These are phyloP conservation scores for Pemphredon lugubris DNA, from an alignment of 2,888 invertebrate species.

Conservation along the genomic window DNA sequence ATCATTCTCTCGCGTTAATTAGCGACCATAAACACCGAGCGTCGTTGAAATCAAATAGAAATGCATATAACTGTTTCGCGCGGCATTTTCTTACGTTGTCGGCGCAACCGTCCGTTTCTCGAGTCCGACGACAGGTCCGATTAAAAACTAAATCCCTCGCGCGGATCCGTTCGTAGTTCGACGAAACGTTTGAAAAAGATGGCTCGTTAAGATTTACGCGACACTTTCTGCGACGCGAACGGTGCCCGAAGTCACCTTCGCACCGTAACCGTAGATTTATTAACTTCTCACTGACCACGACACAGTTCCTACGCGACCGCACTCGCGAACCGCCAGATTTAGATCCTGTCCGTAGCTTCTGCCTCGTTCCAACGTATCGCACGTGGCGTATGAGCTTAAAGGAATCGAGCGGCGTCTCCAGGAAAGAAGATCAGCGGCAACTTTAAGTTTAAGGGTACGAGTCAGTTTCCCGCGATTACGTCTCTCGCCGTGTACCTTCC, in stretches of 20 bases:
- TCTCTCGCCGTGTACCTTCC: too few species aligned
- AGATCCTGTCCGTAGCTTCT: constrained; percentile 5
- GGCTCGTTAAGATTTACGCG: not conserved
- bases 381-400: constrained; percentile 7
- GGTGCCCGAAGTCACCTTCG: constrained; percentile 31
- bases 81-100: not conserved
- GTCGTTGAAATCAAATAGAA: not conserved
- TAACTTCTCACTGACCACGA: constrained; percentile 29
- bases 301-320: constrained; percentile 12
- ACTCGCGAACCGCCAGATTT: constrained; percentile 26
- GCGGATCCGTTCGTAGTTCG: not conserved
- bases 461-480: not conserved
- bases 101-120: not conserved
- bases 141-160: not conserved
- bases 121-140: not conserved
- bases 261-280: constrained; percentile 24
- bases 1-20: too few species aligned
- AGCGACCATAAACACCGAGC: too few species aligned
- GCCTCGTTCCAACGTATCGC: not conserved
- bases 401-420: not conserved
- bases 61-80: constrained; percentile 4
- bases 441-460: not conserved
- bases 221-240: constrained; percentile 4
- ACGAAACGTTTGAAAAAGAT: not conserved
- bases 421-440: not conserved